Base-by-base conservation (phyloP, 2,797 vertebrate genomes). In the Pelochelys cantorii region DNA sequence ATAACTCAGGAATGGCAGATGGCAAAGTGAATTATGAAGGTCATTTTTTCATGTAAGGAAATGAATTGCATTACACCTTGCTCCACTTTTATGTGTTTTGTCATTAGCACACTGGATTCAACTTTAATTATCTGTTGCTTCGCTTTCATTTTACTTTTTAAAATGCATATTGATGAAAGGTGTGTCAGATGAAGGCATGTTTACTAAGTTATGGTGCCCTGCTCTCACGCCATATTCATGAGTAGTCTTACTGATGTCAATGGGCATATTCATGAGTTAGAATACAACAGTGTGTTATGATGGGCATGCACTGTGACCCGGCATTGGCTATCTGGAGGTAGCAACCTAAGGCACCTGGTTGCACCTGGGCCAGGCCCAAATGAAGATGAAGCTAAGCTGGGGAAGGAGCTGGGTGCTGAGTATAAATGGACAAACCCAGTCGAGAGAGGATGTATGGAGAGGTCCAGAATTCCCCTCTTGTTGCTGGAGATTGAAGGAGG, bases 21-120 rank as follows among this genome's bases (percentile, higher is more conserved):
- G 95, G 97, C 98, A 96, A 86, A 95, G 92, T 98, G 97, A 98
- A 88, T 98, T 97, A 98, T 97, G 95, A 97, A 97, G 97, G 97
- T 96, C 97, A 97, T 96, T 98, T 97, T 97, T 97, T 96, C 96
- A 92, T 91, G 95, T 93, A 95, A 97, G 97, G 95, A 97, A 98
- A 97, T 96, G 97, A 97, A 97, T 97, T 95, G 95, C 96, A 96
- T 97, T 97, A 97, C 93, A 95, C 93, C 91, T 95, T 89, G 93
- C 89, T 93, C 95, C 95, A 86, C 83, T 84, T 96, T 94, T 97
- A 92, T 95, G 81, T 95, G 97, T 97, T 97, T 97, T 95, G 95
- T 97, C 97, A 97, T 98, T 98, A 97, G 94, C 81, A 88, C 92
- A 90, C 81, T 89, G 86, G 96, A 96, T 96, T 68, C 83, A 88